Base-by-base conservation (phyloP, 2,888 invertebrate species). In the Pammene fasciana region DNA sequence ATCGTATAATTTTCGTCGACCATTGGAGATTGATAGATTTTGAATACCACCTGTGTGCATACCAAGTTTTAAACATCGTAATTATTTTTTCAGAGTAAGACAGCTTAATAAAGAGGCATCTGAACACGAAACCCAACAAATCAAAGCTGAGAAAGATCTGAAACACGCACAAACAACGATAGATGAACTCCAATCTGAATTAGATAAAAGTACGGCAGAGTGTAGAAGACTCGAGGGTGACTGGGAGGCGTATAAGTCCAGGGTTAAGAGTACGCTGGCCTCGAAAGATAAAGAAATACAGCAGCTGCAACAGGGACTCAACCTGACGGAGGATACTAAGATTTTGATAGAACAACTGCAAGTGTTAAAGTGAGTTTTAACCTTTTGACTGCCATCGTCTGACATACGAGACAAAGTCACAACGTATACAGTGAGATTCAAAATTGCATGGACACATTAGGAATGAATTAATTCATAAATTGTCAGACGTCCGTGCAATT, bases 231-330 rank as follows among this genome's bases (percentile, higher is more conserved):
- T 91, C 11, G 90, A 92, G 72, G 86, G 76, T 56, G 92, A 92
- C 54, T 92, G 92, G 92, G 89, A 90, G 70, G 77, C 87, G 0
- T 92, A 92, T 48, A 92, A 92, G 75, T 71, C 88, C 43, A 80
- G 92, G 70, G 92, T 92, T 3, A 92, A 92, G 61, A 86, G 84
- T 26, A 92, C 91, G 89, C 75, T 92, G 14, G 74, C 73, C 13
- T 78, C 85, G 13, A 92, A 92, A 75, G 92, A 92, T 65, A 83
- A 79, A 46, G 88, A 90, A 71, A 88, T 92, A 10, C 87, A 86
- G 67, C 73, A 81, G 0, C 68, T 92, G 61, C 84, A 87, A 48
- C 84, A 85, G 0, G 90, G 90, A 0, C 45, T 80, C 13, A 79
- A 83, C 65, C 54, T 85, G 10, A 81, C 79, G 1, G 87, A 88